A percentile compares a stretch with the other conserved stretches of the same genome.
Evolutionary conservation across 2,113 vertebrate species (phyloP).

Genomic region (Macroglossus sobrinus): DNA sequence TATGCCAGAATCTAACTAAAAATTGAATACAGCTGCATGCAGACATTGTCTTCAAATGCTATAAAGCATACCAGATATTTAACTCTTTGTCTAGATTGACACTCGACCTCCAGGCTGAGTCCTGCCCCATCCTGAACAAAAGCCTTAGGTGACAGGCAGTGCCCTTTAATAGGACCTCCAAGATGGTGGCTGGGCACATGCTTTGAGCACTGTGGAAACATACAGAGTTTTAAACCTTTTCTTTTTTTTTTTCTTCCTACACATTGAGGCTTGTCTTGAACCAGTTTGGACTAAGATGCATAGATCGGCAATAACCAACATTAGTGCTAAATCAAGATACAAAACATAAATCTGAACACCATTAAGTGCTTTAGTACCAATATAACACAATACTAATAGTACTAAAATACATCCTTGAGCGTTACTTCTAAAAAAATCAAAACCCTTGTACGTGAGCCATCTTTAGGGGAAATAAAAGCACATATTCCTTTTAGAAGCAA

Average conservation of each 20-base stretch:
- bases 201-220: background rate
- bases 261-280: background rate
- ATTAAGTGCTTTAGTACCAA: constrained; percentile 61
- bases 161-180: background rate
- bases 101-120: background rate
- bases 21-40: background rate
- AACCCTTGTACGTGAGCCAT: background rate
- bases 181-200: background rate
- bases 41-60: background rate
- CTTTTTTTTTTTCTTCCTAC: constrained; percentile 22
- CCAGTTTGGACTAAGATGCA: constrained; percentile 56
- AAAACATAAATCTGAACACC: constrained; percentile 63
- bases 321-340: constrained; percentile 45
- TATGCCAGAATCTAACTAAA: background rate
- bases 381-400: constrained; percentile 46
- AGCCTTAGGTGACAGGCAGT: background rate
- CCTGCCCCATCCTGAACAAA: background rate
- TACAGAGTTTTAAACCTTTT: background rate
- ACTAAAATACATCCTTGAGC: constrained; percentile 54
- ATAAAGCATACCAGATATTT: background rate
- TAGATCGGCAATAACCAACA: constrained; percentile 65
- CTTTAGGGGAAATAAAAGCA: background rate
- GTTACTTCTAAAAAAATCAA: constrained; percentile 42
- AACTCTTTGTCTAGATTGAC: background rate
- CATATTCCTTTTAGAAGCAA: background rate